Evolutionary conservation across 2,888 invertebrate species (phyloP).

Genomic region (Parnassius glacialis): DNA sequence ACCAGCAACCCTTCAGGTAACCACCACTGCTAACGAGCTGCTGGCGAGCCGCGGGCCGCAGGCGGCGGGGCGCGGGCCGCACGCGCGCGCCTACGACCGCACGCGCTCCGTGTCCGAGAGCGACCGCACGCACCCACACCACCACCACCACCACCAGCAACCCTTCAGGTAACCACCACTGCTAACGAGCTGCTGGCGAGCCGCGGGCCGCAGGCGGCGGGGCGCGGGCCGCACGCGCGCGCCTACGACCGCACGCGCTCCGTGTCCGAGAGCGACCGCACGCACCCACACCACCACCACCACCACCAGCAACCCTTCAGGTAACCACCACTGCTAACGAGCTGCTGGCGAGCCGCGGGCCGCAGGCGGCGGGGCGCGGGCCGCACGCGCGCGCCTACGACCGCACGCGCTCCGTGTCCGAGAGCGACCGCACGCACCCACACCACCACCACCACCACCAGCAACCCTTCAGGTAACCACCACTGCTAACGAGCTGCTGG

Average conservation of each 20-base stretch:
- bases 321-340: not conserved
- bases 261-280: constrained; percentile 23
- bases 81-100: constrained; percentile 66
- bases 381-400: too few relatives aligned
- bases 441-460: not conserved
- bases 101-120: constrained; percentile 72
- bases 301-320: not conserved
- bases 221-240: constrained; percentile 25
- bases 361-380: too few relatives aligned
- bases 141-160: not conserved
- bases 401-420: too few relatives aligned
- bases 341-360: too few relatives aligned
- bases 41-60: constrained; percentile 62
- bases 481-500: too few relatives aligned
- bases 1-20: too few relatives aligned
- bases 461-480: not conserved
- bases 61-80: constrained; percentile 75
- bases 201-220: too few relatives aligned
- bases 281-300: not conserved
- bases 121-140: constrained; percentile 44
- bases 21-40: constrained; percentile 62
- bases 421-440: constrained; percentile 2
- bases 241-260: not conserved
- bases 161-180: not conserved
- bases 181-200: too few relatives aligned